These are phyloP conservation scores for Cisticola juncidis DNA, from an alignment of 2,113 vertebrate genomes.

Conservation along the genomic window DNA sequence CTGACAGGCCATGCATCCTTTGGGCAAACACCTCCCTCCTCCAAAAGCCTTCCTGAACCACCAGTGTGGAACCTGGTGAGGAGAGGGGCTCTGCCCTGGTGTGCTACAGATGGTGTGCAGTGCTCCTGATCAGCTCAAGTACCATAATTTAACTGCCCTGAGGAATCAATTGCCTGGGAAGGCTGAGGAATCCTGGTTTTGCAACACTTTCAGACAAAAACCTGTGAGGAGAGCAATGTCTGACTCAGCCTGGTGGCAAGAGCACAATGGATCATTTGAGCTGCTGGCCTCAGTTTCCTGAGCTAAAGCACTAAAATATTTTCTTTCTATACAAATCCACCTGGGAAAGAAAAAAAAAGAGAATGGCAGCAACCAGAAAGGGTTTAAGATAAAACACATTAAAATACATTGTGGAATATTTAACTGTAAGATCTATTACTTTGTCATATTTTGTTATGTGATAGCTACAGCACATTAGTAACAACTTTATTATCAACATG, in stretches of 20 bases:
- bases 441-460: neutral
- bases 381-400: neutral
- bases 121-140: neutral
- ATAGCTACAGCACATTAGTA: neutral
- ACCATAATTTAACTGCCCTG: neutral
- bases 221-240: neutral
- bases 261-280: neutral
- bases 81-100: neutral
- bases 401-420: neutral
- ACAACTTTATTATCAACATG: neutral
- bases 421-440: neutral
- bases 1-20: neutral
- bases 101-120: neutral
- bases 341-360: neutral
- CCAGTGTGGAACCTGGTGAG: neutral
- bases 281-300: neutral
- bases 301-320: neutral
- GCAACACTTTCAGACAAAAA: neutral
- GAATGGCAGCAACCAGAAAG: neutral
- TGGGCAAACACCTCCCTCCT: neutral
- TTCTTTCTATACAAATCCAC: neutral
- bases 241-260: neutral
- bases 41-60: accelerated
- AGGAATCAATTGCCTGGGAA: neutral
- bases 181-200: neutral